Base-by-base conservation (phyloP, 1,140 invertebrate species). In the Pentalonia nigronervosa region DNA sequence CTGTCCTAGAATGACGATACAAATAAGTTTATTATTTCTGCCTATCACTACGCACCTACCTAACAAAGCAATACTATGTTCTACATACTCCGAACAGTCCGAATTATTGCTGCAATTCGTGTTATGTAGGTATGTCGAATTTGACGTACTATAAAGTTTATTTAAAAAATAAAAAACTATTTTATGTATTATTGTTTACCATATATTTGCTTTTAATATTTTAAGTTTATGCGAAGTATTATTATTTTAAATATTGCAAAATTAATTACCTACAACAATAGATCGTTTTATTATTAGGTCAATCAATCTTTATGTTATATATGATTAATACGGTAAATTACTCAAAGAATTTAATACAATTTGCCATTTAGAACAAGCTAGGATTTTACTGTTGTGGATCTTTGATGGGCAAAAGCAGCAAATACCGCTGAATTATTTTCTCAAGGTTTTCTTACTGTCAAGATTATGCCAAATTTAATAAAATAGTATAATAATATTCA, bases 21-120 rank as follows among this genome's bases (percentile, higher is more conserved):
- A 48, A 50, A 50, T 34, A 50, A 41, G 86, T 88, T 50, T 88
- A 88, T 88, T 88, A 88, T 88, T 88, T 88, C 47, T 88, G 86
- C 30, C 47, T 34, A 88, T 88, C n/a, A 30, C 86, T 88, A 88
- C 36, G 41, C 36, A 47, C 11, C 17, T 53, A 88, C 36, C 11
- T 87, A 87, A 48, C 45, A 88, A 88, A 88, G 30, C 47, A 48
- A 41, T 34, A 34, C 48, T 50, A 88, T 11, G 86, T 88, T 88
- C 47, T 47, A 50, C 86, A 88, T 88, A 88, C 23, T 50, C n/a
- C 45, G 6, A 86, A 50, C n/a, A 88, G 9, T 50, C 48, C 45
- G 6, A 86, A 50, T 20, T 50, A n/a, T 53, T 50, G n/a, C 86
- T 34, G 34, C n/a, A n/a, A 2, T 48, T 45, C n/a, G 23, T 53